phyloP scores from a whole-genome alignment of 2,888 invertebrate genomes.

The Polyploca ridens region DNA sequence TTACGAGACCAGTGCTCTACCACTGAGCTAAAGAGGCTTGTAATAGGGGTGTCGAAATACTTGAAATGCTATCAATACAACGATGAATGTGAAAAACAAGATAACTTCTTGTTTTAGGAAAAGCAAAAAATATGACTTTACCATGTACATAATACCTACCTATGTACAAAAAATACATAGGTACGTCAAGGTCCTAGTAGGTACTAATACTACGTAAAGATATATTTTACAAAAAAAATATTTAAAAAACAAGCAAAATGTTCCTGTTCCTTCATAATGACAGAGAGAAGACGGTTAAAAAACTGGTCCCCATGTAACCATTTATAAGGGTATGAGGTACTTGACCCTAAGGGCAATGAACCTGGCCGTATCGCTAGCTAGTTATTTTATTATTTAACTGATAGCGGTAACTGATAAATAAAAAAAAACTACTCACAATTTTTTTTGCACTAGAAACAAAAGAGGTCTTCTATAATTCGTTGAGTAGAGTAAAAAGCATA shows the following conservation, averaged over 20 bases:
- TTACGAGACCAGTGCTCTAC: slow-evolving; percentile 93
- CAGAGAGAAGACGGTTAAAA: background rate
- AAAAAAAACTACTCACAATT: no score
- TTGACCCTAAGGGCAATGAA: slow-evolving; percentile 28
- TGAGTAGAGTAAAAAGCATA: no score
- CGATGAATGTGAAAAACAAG: background rate
- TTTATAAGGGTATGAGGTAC: slow-evolving; percentile 26
- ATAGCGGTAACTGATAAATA: slow-evolving; percentile 18
- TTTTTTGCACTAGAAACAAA: no score
- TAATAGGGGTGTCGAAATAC: slow-evolving; percentile 38
- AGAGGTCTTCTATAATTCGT: no score
- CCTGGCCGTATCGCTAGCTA: slow-evolving; percentile 9
- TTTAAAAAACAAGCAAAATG: no score
- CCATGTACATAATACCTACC: no score
- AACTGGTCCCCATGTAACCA: background rate
- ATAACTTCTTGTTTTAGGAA: no score
- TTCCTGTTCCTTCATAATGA: background rate
- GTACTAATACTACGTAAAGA: no score
- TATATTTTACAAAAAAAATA: no score
- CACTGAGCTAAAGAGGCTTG: slow-evolving; percentile 91
- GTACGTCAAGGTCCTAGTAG: no score
- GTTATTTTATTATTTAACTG: slow-evolving; percentile 26
- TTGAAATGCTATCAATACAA: background rate
- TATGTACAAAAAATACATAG: no score
- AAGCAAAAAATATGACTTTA: slow-evolving; percentile 12